Evolutionary conservation across 2,888 invertebrate genomes (phyloP), one percentile per base, ranked within the genome.

Genomic region (Tenthredo mesomela): DNA sequence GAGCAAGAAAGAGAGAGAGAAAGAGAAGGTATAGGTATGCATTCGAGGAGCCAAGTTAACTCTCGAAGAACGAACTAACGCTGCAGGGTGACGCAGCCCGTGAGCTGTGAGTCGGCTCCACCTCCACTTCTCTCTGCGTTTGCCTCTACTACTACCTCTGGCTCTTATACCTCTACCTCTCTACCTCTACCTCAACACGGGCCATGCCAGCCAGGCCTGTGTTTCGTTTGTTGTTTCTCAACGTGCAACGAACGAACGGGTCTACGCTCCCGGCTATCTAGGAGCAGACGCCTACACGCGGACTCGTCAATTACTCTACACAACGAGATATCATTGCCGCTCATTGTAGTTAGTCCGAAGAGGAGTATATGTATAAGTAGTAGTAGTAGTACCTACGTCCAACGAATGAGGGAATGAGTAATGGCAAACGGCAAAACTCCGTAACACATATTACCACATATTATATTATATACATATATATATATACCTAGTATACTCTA

Each of bases 251-350:
- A 43, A 73, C 67, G 67, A 33, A 43, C 73, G n/a, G 43, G 40
- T 77, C 87, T 87, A 84, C 86, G 91, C 91, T 89, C 88, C 88
- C 86, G 91, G 91, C 92, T 88, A 91, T 91, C 90, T 90, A 89
- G 90, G 89, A 90, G 90, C 87, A 84, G 86, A 90, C 91, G 90
- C 92, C 92, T 91, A 92, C 92, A 90, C 90, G 91, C 90, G 89
- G 91, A 90, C 91, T 92, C 92, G 91, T 91, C 92, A 92, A 92
- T 92, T 92, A 92, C 92, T 91, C 91, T 89, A 90, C 92, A 91
- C 92, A 92, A 92, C 92, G 92, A 92, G 92, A 91, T 92, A 92
- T 89, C 89, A 88, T 89, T 87, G 88, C 86, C 86, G 70, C 82
- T 85, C 82, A 80, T 82, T 85, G 85, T 61, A 37, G 47, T 80